These are phyloP conservation scores for Myotis findleyi DNA, from an alignment of 2,797 vertebrate genomes.

Conservation along the genomic window DNA sequence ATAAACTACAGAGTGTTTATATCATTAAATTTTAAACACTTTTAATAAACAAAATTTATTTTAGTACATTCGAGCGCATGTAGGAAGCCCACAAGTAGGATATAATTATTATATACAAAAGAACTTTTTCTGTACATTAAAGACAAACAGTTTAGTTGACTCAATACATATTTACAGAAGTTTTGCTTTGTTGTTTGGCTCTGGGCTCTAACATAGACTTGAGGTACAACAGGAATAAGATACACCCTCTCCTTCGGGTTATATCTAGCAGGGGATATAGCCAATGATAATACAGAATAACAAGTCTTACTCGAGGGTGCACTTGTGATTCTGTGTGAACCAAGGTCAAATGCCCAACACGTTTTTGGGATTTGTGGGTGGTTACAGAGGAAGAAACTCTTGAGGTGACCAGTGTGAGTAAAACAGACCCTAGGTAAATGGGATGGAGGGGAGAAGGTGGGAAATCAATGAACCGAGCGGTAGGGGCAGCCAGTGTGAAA, in stretches of 20 bases:
- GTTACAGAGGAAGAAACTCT: not conserved
- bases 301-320: not conserved
- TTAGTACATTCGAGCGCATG: not conserved
- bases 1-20: not conserved
- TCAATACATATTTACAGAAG: not conserved
- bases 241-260: not conserved
- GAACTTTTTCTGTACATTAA: not conserved
- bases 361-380: not conserved
- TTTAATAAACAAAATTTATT: not conserved
- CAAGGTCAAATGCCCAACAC: not conserved
- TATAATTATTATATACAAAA: not conserved
- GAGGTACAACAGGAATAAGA: not conserved
- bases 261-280: not conserved
- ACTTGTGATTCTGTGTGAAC: not conserved
- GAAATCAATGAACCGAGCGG: not conserved
- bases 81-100: not conserved
- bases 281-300: not conserved
- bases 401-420: not conserved
- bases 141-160: not conserved
- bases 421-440: not conserved
- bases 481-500: not conserved
- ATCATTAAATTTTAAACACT: constrained; percentile 12
- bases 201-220: not conserved
- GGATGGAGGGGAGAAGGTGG: too few relatives aligned
- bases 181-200: not conserved